phyloP scores from a whole-genome alignment of 2,797 vertebrate genomes.

The Catostomus latipinnis region DNA sequence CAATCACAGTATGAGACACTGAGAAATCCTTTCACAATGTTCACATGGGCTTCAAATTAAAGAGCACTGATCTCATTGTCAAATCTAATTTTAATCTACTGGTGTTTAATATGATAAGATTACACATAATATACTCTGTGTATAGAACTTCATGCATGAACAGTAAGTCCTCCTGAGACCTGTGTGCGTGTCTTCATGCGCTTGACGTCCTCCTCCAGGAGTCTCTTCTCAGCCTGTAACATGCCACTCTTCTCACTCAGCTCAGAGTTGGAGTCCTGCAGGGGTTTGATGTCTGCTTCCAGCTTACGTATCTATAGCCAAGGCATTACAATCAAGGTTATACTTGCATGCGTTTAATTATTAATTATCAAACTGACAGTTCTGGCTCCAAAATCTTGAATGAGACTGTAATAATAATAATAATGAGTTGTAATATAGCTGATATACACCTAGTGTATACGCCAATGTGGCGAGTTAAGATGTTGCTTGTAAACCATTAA shows the following conservation, averaged over 20 bases:
- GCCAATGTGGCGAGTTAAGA: background rate
- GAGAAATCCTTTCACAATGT: background rate
- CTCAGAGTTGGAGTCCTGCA: slow-evolving; percentile 92
- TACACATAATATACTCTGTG: background rate
- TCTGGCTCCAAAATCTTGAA: background rate
- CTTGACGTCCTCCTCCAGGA: slow-evolving; percentile 93
- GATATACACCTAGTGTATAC: background rate
- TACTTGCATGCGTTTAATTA: background rate
- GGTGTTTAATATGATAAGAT: background rate
- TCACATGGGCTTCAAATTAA: background rate
- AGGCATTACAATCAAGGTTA: background rate
- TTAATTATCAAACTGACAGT: background rate
- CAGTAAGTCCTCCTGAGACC: slow-evolving; percentile 69
- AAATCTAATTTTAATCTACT: background rate
- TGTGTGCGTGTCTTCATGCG: slow-evolving; percentile 93
- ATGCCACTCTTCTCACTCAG: slow-evolving; percentile 95
- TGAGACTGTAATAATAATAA: background rate
- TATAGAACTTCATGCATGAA: background rate
- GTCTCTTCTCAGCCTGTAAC: slow-evolving; percentile 94
- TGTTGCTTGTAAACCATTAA: too few relatives aligned
- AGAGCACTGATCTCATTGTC: background rate
- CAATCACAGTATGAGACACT: slow-evolving; percentile 4
- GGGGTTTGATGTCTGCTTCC: slow-evolving; percentile 90
- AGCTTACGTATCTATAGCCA: slow-evolving; percentile 85
- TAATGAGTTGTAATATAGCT: background rate